Evolutionary conservation across 2,888 invertebrate genomes (phyloP), one percentile per base, ranked within the genome.

Genomic region (Agrotis clavis): DNA sequence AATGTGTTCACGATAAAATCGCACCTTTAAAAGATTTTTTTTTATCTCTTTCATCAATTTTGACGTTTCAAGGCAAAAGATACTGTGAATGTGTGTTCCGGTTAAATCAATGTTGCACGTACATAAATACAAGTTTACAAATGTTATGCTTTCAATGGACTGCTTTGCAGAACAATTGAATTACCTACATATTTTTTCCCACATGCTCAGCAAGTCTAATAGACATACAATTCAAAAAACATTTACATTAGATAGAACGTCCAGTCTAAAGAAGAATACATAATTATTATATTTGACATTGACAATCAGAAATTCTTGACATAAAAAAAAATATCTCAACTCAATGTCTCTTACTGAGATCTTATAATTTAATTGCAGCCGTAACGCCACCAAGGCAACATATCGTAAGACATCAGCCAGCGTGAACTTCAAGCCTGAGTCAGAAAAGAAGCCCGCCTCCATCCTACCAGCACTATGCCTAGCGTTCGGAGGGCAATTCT

Each of bases 401-500:
- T 98, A 97, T 90, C 97, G 97, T 85, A 97, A 97, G 89, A 97
- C 97, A 67, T 97, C 98, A 45, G 98, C 97, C 18, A 97, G 97
- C 87, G 98, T 98, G 7, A 97, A 98, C 85, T 97, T 98, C 90
- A 97, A 97, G 90, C 97, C 97, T 18, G 97, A 97, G 66, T 94
- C 95, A 4, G 97, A 97, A 75, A 97, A 97, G 87, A 97, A 98
- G 81, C 97, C 97, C 65, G 98, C 99, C 0, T 99, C 99, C 0
- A 97, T 99, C 84, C 94, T 99, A 88, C 97, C 98, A 48, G 98
- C 99, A 0, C 96, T 99, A 61, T 97, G 98, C 83, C 97, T 98
- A 90, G 98, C 99, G 7, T 99, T 99, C 92, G 99, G 99, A 61
- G 97, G 97, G 1, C 98, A 98, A 69, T 99, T 99, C 90, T 77